Evolutionary conservation across 2,888 invertebrate genomes (phyloP).

Genomic region (Parnassius smintheus): DNA sequence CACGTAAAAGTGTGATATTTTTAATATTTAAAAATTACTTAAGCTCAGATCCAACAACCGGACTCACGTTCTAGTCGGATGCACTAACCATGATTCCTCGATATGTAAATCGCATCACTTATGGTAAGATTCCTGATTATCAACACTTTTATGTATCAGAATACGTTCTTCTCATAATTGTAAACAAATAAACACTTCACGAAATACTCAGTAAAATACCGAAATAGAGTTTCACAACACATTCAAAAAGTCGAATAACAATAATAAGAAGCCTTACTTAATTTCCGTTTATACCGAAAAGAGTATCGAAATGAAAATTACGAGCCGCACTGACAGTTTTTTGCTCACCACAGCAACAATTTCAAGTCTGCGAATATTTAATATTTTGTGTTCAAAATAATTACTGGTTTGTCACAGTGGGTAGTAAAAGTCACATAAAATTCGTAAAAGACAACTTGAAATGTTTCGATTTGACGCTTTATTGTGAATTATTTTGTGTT

Average conservation of each 20-base stretch:
- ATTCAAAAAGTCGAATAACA: constrained; percentile 7
- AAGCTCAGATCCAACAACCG: too few relatives aligned
- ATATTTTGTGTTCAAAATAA: constrained; percentile 43
- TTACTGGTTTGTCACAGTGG: constrained; percentile 45
- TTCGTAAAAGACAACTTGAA: constrained; percentile 37
- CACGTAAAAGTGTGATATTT: too few relatives aligned
- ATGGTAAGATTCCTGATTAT: background rate
- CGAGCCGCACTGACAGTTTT: constrained; percentile 24
- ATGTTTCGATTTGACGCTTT: constrained; percentile 36
- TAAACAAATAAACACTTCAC: constrained; percentile 1
- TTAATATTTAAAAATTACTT: too few relatives aligned
- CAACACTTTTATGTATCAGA: too few relatives aligned
- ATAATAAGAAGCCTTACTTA: constrained; percentile 22
- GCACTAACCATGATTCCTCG: too few relatives aligned
- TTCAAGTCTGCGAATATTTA: constrained; percentile 38
- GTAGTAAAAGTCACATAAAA: constrained; percentile 42
- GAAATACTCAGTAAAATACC: constrained; percentile 1
- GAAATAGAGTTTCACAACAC: constrained; percentile 18
- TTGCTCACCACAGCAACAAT: constrained; percentile 30
- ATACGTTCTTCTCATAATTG: background rate
- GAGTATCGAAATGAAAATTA: constrained; percentile 26
- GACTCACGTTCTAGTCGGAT: too few relatives aligned
- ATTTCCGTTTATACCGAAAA: constrained; percentile 26
- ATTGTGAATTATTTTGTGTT: constrained; percentile 34
- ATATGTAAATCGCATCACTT: too few relatives aligned